Evolutionary conservation across 1,140 invertebrate genomes (phyloP).

Genomic region (Temnothorax longispinosus): DNA sequence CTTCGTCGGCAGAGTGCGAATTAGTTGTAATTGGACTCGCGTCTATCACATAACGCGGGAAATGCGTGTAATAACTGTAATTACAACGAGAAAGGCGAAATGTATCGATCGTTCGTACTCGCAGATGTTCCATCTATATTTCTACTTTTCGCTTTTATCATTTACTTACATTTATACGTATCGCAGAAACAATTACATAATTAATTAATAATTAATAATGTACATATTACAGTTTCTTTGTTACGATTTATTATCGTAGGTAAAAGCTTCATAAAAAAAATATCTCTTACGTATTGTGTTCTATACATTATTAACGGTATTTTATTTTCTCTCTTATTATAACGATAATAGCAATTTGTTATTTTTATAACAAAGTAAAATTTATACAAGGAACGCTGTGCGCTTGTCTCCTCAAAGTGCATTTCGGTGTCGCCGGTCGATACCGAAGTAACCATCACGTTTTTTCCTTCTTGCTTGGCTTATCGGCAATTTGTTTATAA

Average conservation of each 20-base stretch:
- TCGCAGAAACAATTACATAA: neutral
- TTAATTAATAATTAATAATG: slow-evolving; percentile 11
- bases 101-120: neutral
- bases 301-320: neutral
- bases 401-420: neutral
- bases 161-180: neutral
- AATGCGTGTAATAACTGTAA: slow-evolving; percentile 32
- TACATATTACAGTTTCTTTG: neutral
- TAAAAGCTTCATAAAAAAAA: neutral
- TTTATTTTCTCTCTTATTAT: neutral
- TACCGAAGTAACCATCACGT: slow-evolving; percentile 21
- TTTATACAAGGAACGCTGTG: neutral
- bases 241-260: neutral
- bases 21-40: slow-evolving; percentile 31
- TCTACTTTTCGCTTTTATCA: neutral
- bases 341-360: neutral
- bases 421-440: slow-evolving; percentile 31
- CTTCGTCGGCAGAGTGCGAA: slow-evolving; percentile 15
- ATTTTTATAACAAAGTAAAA: slow-evolving; percentile 10
- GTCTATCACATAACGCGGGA: neutral
- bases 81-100: neutral
- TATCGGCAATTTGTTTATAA: slow-evolving; percentile 38
- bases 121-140: neutral
- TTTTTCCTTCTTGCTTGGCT: slow-evolving; percentile 30
- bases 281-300: neutral